phyloP scores from a whole-genome alignment of 2,888 invertebrate species.

The Dioctria rufipes region DNA sequence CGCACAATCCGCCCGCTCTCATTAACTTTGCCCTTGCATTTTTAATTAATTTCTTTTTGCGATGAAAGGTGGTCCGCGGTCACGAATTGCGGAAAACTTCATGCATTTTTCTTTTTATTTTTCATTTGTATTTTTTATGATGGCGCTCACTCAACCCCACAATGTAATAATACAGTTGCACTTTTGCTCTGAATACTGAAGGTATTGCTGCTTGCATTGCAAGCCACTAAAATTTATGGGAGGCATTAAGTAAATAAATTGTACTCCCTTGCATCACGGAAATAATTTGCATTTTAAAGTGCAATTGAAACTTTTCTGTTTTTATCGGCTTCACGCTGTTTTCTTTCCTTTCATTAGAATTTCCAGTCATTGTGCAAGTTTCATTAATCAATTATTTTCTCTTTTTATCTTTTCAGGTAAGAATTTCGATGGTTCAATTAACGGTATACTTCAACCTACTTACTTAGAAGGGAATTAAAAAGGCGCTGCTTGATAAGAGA shows the following conservation, averaged over 20 bases:
- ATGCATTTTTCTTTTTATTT: neutral
- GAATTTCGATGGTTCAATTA: neutral
- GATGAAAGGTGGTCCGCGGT: neutral
- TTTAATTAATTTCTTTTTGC: conserved; percentile 12
- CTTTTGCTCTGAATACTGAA: too few species aligned
- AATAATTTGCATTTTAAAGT: neutral
- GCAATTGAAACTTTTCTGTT: neutral
- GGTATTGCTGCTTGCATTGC: too few species aligned
- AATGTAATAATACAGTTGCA: too few species aligned
- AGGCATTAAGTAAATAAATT: too few species aligned
- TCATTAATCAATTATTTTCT: neutral
- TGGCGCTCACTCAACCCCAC: neutral
- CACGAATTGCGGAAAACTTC: conserved; percentile 6
- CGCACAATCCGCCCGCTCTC: too few species aligned
- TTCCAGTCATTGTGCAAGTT: neutral
- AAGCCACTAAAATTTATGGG: too few species aligned
- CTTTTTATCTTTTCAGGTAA: conserved; percentile 1
- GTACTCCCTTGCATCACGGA: too few species aligned
- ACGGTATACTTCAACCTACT: neutral
- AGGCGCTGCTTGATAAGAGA: too few species aligned
- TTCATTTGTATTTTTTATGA: neutral
- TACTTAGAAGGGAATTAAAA: too few species aligned
- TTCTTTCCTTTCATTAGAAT: neutral
- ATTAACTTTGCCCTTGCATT: conserved; percentile 8
- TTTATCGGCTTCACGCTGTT: neutral